phyloP scores from a whole-genome alignment of 2,888 invertebrate species.

The Agriopis aurantiaria region DNA sequence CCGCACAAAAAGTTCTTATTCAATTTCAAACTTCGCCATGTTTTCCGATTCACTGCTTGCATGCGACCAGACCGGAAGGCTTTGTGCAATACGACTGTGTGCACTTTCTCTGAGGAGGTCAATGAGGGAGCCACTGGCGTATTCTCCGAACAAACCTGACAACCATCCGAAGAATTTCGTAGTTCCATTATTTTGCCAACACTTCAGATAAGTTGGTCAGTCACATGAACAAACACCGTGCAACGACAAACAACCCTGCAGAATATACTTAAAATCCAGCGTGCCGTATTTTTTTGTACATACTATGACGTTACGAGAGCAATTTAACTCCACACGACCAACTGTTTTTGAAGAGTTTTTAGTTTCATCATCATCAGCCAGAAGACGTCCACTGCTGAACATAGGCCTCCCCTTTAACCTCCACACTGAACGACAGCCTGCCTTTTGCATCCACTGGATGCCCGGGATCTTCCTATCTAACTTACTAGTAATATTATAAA shows the following conservation, averaged over 20 bases:
- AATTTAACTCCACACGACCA: no score
- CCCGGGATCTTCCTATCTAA: no score
- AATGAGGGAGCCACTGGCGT: not conserved
- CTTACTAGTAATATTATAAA: no score
- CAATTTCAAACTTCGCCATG: slow-evolving; percentile 56
- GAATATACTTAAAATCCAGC: no score
- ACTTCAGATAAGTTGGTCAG: not conserved
- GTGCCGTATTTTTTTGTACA: no score
- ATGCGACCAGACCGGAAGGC: slow-evolving; percentile 31
- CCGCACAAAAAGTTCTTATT: slow-evolving; percentile 46
- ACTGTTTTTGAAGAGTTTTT: no score
- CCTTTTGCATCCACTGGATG: no score
- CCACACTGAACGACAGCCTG: no score
- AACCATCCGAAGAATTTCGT: not conserved
- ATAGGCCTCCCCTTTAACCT: no score
- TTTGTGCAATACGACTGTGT: not conserved
- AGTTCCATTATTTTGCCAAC: not conserved
- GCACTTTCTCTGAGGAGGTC: not conserved
- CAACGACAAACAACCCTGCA: not conserved
- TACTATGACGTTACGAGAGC: no score
- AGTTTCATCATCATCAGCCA: no score
- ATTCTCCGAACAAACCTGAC: not conserved
- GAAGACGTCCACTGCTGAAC: no score
- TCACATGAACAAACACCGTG: not conserved
- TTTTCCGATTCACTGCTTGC: slow-evolving; percentile 30